Base-by-base conservation (phyloP, 2,888 invertebrate species). In the Dorcus hopei region DNA sequence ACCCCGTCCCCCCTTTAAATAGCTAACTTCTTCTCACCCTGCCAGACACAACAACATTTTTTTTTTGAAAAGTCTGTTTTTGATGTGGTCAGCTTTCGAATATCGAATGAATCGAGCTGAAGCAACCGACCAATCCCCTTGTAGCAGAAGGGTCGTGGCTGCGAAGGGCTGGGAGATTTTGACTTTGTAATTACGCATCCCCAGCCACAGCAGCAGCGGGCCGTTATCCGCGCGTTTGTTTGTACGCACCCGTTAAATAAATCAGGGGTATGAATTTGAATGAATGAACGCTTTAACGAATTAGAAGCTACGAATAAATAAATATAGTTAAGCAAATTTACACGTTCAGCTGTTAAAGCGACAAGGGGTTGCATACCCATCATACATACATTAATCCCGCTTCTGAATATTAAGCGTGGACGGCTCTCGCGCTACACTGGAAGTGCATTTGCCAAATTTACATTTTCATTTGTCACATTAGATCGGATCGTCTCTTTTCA, bases 311-410 rank as follows among this genome's bases (percentile, higher is more conserved):
- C 70, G 76, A 75, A 75, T 74, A 75, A 74, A 77, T 76, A 77
- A 77, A 77, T 76, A 75, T 68, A 74, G 74, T 76, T 75, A 74
- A 72, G 74, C 76, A 75, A 77, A 77, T 77, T 77, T 76, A 77
- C 77, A 77, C 75, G 68, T 75, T 74, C 75, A 74, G 74, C 75
- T 73, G 75, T 72, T 71, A 67, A 69, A 61, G 54, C 45, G 43
- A 48, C 38, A 48, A 40, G 42, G 53, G 53, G 45, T 33, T 26
- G 53, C 23, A 23, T 26, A 49, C 26, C 33, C 49, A 38, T 49
- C 38, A 49, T 49, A 49, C 38, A 38, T 45, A 45, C 45, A 45
- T 45, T 45, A 45, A 45, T 45, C 19, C 45, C 19, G 23, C 7
- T 19, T 45, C 19, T 45, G 45, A 45, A 45, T 45, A 45, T 45